Percentiles rank a stretch among this genome's conserved stretches.
phyloP scores from a whole-genome alignment of 2,113 vertebrate species.

The Eudyptes chrysolophus region DNA sequence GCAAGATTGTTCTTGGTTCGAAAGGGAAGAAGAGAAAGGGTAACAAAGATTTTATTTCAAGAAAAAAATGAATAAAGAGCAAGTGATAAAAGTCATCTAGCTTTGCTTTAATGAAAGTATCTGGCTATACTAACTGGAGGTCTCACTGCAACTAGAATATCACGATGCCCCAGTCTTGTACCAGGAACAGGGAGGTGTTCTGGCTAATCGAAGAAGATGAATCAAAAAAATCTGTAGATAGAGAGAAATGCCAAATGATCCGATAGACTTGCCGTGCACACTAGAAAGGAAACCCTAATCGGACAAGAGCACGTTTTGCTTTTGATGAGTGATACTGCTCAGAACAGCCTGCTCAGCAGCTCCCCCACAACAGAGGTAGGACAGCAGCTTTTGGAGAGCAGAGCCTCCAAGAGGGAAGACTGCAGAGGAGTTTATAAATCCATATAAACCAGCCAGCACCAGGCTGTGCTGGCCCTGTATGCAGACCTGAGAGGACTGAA shows the following conservation, averaged over 20 bases:
- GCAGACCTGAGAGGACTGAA: background rate
- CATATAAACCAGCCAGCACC: background rate
- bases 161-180: background rate
- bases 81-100: background rate
- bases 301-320: background rate
- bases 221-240: background rate
- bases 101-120: background rate
- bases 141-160: background rate
- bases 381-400: background rate
- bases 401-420: background rate
- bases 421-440: background rate
- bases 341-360: background rate
- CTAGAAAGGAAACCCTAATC: background rate
- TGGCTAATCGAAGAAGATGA: background rate
- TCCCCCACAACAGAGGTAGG: background rate
- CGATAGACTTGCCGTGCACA: fast-evolving
- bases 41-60: background rate
- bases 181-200: background rate
- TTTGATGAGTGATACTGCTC: background rate
- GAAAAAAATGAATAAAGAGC: background rate
- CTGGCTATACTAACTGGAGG: background rate
- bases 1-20: slow-evolving; percentile 6
- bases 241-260: background rate
- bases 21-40: background rate
- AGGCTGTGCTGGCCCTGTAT: background rate